Percentiles rank a stretch among this genome's conserved stretches.
Conservation (phyloP, 2,888 invertebrate species). For the Ennomos fuscantarius region DNA sequence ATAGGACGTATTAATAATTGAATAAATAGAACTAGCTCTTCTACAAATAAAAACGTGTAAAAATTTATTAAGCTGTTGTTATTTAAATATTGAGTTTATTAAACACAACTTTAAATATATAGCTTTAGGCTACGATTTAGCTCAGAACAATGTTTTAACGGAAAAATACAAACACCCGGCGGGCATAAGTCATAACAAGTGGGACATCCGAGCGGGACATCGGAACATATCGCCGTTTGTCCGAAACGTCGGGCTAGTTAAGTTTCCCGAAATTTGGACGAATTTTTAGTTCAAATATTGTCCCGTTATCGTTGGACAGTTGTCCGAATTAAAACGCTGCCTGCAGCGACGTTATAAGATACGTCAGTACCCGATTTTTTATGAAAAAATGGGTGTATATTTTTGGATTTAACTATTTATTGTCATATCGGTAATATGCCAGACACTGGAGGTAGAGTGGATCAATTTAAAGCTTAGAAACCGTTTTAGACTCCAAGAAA, state of each 20-base stretch:
- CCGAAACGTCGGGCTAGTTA: conserved; percentile 23
- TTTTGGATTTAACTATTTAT: too few relatives aligned
- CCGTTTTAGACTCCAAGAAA: too few relatives aligned
- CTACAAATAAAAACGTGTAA: too few relatives aligned
- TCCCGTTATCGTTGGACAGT: conserved; percentile 30
- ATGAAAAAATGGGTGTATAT: conserved; percentile 1
- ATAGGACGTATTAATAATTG: too few relatives aligned
- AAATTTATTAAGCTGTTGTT: too few relatives aligned
- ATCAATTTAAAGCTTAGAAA: too few relatives aligned
- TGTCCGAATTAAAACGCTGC: conserved; percentile 24
- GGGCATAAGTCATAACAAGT: conserved; percentile 31
- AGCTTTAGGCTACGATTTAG: too few relatives aligned
- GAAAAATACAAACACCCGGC: conserved; percentile 23
- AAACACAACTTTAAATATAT: not conserved
- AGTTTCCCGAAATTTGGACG: conserved; percentile 29
- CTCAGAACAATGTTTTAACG: conserved; percentile 27
- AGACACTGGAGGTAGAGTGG: too few relatives aligned
- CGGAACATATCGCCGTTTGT: conserved; percentile 34
- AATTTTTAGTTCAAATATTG: conserved; percentile 37
- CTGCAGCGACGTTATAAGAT: conserved; percentile 3
- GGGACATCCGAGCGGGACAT: conserved; percentile 11
- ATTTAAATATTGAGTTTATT: too few relatives aligned
- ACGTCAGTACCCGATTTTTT: conserved; percentile 4
- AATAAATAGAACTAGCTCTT: too few relatives aligned
- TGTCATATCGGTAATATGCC: too few relatives aligned